Conservation (phyloP, 1,140 invertebrate species). For the Caerostris darwini region DNA sequence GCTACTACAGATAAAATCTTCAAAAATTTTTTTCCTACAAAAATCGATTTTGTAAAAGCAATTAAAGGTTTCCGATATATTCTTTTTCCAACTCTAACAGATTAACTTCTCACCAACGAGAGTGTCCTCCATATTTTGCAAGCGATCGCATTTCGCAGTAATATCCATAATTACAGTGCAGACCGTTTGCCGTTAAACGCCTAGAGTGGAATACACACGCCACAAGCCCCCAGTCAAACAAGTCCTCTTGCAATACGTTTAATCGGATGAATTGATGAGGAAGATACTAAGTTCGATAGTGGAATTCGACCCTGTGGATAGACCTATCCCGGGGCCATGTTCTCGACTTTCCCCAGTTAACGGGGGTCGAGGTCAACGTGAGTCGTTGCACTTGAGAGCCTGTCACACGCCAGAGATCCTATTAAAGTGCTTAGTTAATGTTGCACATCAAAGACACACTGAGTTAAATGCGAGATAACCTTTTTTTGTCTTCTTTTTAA, state of each 20-base stretch:
- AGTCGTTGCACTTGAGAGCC: conserved; percentile 65
- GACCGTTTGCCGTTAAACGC: conserved; percentile 42
- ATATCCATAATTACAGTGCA: conserved; percentile 8
- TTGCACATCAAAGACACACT: background rate
- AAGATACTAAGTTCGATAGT: conserved; percentile 6
- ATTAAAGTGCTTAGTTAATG: background rate
- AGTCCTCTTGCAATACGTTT: conserved; percentile 27
- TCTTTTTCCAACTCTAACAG: background rate
- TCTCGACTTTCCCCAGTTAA: conserved; percentile 15
- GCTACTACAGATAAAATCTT: too few species aligned
- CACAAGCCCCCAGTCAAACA: conserved; percentile 4
- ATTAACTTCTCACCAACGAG: background rate
- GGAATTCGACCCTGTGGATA: conserved; percentile 55
- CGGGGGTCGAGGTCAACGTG: conserved; percentile 53
- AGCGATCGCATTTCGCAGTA: background rate
- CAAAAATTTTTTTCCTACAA: too few species aligned
- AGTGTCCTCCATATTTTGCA: background rate
- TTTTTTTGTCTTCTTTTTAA: background rate
- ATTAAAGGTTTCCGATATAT: background rate
- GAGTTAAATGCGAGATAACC: background rate
- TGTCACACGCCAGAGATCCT: conserved; percentile 1
- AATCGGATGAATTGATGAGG: conserved; percentile 46
- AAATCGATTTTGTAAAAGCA: background rate
- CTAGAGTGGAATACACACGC: background rate
- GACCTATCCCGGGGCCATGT: conserved; percentile 30